These are phyloP conservation scores for Clusia tigrina DNA, from an alignment of 2,888 invertebrate genomes.

Conservation along the genomic window DNA sequence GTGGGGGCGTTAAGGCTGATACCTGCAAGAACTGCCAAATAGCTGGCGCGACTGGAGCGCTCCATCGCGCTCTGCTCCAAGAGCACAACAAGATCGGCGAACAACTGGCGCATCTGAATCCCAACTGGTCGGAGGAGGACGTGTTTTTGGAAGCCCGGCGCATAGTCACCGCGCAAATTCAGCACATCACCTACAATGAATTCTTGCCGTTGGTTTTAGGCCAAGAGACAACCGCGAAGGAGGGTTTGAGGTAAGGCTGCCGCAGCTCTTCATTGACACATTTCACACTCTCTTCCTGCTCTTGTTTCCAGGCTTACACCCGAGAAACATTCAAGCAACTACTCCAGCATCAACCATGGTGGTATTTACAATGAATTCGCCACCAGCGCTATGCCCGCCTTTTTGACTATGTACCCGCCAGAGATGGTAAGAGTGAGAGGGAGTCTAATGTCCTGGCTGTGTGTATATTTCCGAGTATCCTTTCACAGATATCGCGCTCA, in stretches of 20 bases:
- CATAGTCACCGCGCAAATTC: slow-evolving; percentile 79
- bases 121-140: slow-evolving; percentile 81
- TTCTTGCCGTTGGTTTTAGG: slow-evolving; percentile 81
- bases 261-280: no score
- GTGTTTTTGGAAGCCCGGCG: slow-evolving; percentile 79
- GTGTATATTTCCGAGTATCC: neutral
- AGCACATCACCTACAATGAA: slow-evolving; percentile 85
- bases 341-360: slow-evolving; percentile 81
- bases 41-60: slow-evolving; percentile 73
- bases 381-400: slow-evolving; percentile 75
- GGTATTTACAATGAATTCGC: slow-evolving; percentile 83
- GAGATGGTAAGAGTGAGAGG: slow-evolving; percentile 68
- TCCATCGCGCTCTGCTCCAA: slow-evolving; percentile 75
- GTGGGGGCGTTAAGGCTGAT: slow-evolving; percentile 74
- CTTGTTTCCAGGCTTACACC: slow-evolving; percentile 68
- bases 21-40: slow-evolving; percentile 74
- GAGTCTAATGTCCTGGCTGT: neutral
- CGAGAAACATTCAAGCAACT: slow-evolving; percentile 79
- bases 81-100: slow-evolving; percentile 85
- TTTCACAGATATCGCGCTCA: slow-evolving; percentile 68
- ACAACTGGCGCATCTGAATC: slow-evolving; percentile 74
- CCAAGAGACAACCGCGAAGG: slow-evolving; percentile 61
- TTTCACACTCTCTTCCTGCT: neutral
- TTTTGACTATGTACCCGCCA: slow-evolving; percentile 78
- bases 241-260: slow-evolving; percentile 67